Evolutionary conservation across 2,888 invertebrate genomes (phyloP).

Genomic region (Drosophila picticornis): DNA sequence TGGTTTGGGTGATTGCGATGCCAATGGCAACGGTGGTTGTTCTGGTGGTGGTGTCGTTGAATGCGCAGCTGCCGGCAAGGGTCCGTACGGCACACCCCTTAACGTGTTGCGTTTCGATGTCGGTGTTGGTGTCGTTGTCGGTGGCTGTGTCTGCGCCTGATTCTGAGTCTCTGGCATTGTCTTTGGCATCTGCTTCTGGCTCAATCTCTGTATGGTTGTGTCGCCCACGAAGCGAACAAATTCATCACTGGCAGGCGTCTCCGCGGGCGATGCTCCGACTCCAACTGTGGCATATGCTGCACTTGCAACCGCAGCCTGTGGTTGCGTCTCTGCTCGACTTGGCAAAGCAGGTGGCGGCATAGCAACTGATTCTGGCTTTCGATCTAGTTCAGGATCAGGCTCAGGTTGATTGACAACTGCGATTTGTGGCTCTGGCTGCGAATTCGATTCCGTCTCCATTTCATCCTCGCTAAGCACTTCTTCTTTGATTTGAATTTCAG

Average conservation of each 20-base stretch:
- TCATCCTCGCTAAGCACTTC: constrained; percentile 82
- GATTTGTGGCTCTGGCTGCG: neutral
- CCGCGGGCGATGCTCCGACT: neutral
- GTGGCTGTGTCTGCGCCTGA: constrained; percentile 33
- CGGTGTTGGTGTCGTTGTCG: constrained; percentile 21
- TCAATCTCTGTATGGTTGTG: constrained; percentile 82
- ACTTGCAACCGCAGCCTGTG: neutral
- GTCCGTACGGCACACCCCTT: constrained; percentile 71
- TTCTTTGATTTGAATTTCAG: constrained; percentile 65
- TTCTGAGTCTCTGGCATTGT: neutral
- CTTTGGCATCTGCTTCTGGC: constrained; percentile 45
- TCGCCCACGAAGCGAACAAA: constrained; percentile 79
- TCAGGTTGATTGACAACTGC: neutral
- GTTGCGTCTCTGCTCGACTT: constrained; percentile 8
- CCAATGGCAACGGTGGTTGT: constrained; percentile 18
- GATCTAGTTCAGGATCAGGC: neutral
- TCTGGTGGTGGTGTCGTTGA: constrained; percentile 33
- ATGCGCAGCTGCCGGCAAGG: constrained; percentile 64
- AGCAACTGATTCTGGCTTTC: constrained; percentile 21
- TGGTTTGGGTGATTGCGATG: constrained; percentile 21
- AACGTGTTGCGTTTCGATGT: constrained; percentile 58
- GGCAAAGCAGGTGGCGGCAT: constrained; percentile 41
- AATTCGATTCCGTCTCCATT: constrained; percentile 44
- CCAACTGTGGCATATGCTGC: neutral
- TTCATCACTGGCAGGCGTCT: constrained; percentile 1